Evolutionary conservation across 2,888 invertebrate species (phyloP), one percentile per base, ranked within the genome.

Genomic region (Notodonta dromedarius): DNA sequence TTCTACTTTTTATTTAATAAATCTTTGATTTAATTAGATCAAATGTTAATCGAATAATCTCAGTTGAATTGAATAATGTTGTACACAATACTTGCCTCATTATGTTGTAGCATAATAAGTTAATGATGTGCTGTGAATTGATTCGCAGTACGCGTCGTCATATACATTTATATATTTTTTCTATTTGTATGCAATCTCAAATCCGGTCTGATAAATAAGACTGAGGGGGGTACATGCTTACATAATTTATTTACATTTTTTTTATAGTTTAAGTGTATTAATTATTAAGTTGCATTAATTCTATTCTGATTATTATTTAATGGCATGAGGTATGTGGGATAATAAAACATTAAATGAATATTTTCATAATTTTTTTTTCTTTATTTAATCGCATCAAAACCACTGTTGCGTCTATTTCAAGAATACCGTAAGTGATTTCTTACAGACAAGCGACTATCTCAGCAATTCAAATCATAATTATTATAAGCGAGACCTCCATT

Each of bases 331-430:
- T 73, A 78, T 77, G 73, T 71, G 74, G 73, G 63, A 70, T 74
- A 74, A 40, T 40, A 70, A 61, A 66, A 65, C 61, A 78, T 71
- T 80, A 82, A 79, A 79, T 74, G 67, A 75, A 70, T 80, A 78
- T 79, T 80, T 77, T 77, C 65, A 58, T 71, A 74, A 35, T 62
- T 56, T 14, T 58, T 39, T 35, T 67, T 69, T n/a, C n/a, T n/a
- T 58, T 64, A 65, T 61, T 42, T 14, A 35, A 0, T 35, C 35
- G 2, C 7, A 35, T 35, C 1, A 2, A 24, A 2, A 24, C 24
- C 24, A 24, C 24, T 24, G 24, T 2, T 24, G 24, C 24, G 24
- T n/a, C n/a, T n/a, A n/a, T n/a, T n/a, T n/a, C n/a, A n/a, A n/a
- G n/a, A n/a, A n/a, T n/a, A n/a, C n/a, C n/a, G n/a, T n/a, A n/a